A percentile compares a stretch with the other conserved stretches of the same genome.
These are phyloP conservation scores for Mus caroli DNA, from an alignment of 2,797 vertebrate species.

Conservation along the genomic window DNA sequence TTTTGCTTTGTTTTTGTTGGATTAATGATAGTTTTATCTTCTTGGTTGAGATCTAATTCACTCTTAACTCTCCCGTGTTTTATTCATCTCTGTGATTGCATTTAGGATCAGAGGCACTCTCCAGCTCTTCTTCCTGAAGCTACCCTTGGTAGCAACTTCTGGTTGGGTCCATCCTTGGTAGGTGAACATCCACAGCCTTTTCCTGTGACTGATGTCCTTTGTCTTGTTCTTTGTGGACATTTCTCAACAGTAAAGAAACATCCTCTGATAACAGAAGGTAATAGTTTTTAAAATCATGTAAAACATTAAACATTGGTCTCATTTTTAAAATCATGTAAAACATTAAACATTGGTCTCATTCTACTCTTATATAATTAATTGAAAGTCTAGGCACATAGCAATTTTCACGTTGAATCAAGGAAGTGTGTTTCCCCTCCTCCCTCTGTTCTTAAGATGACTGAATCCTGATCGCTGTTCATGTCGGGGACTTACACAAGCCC, in stretches of 20 bases:
- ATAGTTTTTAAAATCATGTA: background rate
- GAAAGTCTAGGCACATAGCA: background rate
- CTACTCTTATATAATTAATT: background rate
- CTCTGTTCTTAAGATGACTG: background rate
- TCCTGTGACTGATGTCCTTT: background rate
- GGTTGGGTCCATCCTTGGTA: background rate
- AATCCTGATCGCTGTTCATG: background rate
- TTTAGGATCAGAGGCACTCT: constrained; percentile 12
- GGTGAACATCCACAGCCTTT: background rate
- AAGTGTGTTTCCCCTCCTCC: background rate
- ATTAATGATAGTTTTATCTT: constrained; percentile 32
- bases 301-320: background rate
- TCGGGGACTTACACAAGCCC: background rate
- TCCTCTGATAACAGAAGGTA: background rate
- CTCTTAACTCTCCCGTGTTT: background rate
- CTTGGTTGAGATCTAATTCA: background rate
- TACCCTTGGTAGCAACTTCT: background rate
- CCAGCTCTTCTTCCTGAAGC: background rate
- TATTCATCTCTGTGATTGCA: background rate
- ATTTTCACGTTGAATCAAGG: background rate
- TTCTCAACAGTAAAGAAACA: background rate
- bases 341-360: background rate
- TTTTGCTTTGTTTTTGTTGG: background rate
- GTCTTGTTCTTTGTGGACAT: background rate
- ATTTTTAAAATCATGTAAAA: background rate